Evolutionary conservation across 2,888 invertebrate species (phyloP).

Genomic region (Leptinotarsa haldemani): DNA sequence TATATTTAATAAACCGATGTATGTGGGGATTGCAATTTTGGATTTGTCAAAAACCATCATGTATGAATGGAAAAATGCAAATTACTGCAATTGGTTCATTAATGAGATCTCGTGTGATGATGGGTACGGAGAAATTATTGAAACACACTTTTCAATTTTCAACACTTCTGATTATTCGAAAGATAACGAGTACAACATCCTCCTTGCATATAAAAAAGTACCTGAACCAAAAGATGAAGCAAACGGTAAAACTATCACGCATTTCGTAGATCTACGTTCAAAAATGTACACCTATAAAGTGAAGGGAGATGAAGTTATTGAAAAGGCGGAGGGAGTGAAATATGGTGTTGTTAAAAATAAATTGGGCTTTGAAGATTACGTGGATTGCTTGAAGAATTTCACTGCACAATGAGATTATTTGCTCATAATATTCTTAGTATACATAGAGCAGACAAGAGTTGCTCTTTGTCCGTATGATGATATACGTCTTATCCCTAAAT

Average conservation of each 20-base stretch:
- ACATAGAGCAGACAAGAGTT: no score
- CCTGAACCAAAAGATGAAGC: conserved; percentile 56
- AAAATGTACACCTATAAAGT: no score
- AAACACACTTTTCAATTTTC: conserved; percentile 40
- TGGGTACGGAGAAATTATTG: background rate
- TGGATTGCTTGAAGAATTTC: no score
- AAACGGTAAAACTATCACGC: conserved; percentile 51
- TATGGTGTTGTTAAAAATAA: conserved; percentile 2
- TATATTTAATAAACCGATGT: background rate
- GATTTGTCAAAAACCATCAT: background rate
- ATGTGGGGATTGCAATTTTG: background rate
- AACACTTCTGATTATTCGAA: conserved; percentile 47
- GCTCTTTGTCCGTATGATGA: no score
- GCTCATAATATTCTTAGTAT: no score
- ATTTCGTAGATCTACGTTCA: conserved; percentile 17
- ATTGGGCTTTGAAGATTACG: background rate
- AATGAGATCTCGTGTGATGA: background rate
- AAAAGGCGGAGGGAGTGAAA: no score
- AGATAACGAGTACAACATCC: conserved; percentile 42
- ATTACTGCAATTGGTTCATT: background rate
- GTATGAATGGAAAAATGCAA: background rate
- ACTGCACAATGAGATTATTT: no score
- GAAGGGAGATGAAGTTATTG: no score
- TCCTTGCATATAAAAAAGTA: conserved; percentile 40
- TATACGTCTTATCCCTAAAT: no score